Base-by-base conservation (phyloP, 2,888 invertebrate species). In the Ectemnius lituratus region DNA sequence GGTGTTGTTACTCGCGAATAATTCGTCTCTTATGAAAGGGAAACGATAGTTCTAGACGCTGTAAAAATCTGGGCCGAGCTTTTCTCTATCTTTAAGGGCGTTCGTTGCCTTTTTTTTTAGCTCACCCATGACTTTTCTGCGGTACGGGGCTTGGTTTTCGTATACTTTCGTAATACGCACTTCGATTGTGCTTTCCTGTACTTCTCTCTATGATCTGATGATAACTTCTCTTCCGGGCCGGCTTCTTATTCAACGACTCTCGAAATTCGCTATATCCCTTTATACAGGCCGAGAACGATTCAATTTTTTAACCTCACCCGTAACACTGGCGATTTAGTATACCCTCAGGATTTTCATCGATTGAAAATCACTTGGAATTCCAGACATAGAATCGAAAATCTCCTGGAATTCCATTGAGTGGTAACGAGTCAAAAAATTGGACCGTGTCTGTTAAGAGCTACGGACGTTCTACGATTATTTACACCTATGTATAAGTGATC, bases 401-500 rank as follows among this genome's bases (percentile, higher is more conserved):
- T 37, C 6, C 37, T 2, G 37, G 37, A 37, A 37, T 37, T 1
- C 37, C 37, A 8, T 37, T 0, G 37, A 8, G 37, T 11, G 37
- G 37, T 1, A 8, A 73, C 47, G 49, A n/a, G 49, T 16, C 20
- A 49, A 66, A 45, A 28, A 20, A 58, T 16, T 62, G 49, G 52
- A 46, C 69, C 28, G 18, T 13, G 57, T 73, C 23, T 56, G 45
- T 23, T 84, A 85, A 83, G 37, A 37, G 82, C 88, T 89, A 88
- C 79, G 76, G 84, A 85, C 81, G 82, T 67, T 82, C 87, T 89
- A 88, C 86, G 76, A 83, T 86, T 89, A 89, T 89, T 85, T 89
- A 89, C 89, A 89, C 76, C 84, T 88, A 86, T 89, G 71, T 88
- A 87, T 89, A 88, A 86, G 86, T 84, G 84, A 84, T 84, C 83